Conservation (phyloP, 2,113 vertebrate species). For the Morone saxatilis region DNA sequence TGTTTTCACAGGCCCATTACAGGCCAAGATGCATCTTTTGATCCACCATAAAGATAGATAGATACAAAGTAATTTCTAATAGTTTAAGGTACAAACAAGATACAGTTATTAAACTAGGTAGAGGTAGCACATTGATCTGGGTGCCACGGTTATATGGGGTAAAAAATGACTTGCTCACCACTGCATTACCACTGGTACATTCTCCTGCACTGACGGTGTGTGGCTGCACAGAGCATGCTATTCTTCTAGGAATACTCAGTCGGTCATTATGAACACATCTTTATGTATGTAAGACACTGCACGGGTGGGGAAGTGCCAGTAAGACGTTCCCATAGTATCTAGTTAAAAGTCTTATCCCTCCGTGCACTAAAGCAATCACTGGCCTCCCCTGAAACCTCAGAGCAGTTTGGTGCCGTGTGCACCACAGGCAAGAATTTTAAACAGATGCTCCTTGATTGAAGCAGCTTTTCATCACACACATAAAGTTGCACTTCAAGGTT, state of each 20-base stretch:
- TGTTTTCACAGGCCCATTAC: too few relatives aligned
- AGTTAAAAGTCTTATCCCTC: constrained; percentile 49
- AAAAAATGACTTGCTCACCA: neutral
- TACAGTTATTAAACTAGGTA: too few relatives aligned
- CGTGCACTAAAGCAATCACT: constrained; percentile 31
- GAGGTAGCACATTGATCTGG: neutral
- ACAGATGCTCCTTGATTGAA: constrained; percentile 43
- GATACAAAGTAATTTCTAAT: neutral
- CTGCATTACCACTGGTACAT: neutral
- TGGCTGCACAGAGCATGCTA: constrained; percentile 7
- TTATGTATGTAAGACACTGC: constrained; percentile 49
- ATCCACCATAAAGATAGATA: neutral
- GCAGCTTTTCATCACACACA: constrained; percentile 8
- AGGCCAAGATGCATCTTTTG: neutral
- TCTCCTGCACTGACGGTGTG: constrained; percentile 18
- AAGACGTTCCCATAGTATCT: constrained; percentile 35
- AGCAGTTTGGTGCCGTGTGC: constrained; percentile 15
- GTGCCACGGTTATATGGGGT: neutral
- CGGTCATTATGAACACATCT: constrained; percentile 54
- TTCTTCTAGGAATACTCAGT: constrained; percentile 52
- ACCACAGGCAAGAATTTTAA: constrained; percentile 49
- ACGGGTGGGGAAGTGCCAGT: constrained; percentile 1
- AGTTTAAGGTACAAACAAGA: neutral
- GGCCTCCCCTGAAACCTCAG: constrained; percentile 13
- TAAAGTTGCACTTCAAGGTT: constrained; percentile 15